These are phyloP conservation scores for Zaprionus camerounensis DNA, from an alignment of 1,140 invertebrate genomes.

Conservation along the genomic window DNA sequence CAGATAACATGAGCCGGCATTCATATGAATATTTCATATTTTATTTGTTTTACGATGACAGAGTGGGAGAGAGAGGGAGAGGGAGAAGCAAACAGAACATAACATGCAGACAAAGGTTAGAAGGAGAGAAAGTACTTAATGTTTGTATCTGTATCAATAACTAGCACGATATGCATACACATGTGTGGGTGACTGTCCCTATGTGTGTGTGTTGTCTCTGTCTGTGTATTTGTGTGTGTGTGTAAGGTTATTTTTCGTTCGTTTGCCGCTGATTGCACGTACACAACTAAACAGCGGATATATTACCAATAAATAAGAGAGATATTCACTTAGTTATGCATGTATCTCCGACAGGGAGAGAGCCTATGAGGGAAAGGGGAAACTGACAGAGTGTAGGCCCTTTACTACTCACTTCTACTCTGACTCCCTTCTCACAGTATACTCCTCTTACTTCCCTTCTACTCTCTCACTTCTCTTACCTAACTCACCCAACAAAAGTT, in stretches of 20 bases:
- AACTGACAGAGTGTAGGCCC: background rate
- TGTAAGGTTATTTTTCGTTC: slow-evolving; percentile 27
- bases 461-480: too few species aligned
- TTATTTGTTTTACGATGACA: slow-evolving; percentile 55
- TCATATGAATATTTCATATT: slow-evolving; percentile 67
- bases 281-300: slow-evolving; percentile 43
- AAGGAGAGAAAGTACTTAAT: slow-evolving; percentile 15
- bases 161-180: slow-evolving; percentile 2
- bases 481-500: background rate
- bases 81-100: background rate
- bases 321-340: slow-evolving; percentile 22
- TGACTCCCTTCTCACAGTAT: background rate
- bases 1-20: slow-evolving; percentile 64
- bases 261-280: slow-evolving; percentile 34
- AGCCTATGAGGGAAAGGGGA: background rate
- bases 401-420: background rate
- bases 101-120: slow-evolving; percentile 7
- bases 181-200: background rate
- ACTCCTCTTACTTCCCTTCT: background rate
- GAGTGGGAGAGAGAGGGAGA: background rate
- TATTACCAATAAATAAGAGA: slow-evolving; percentile 48
- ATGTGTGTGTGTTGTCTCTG: slow-evolving; percentile 3
- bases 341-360: background rate
- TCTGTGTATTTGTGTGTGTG: slow-evolving; percentile 12
- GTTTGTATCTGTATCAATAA: slow-evolving; percentile 45